A percentile compares a stretch with the other conserved stretches of the same genome.
Conservation (phyloP, 2,797 vertebrate species). For the Oryzias sinensis region DNA sequence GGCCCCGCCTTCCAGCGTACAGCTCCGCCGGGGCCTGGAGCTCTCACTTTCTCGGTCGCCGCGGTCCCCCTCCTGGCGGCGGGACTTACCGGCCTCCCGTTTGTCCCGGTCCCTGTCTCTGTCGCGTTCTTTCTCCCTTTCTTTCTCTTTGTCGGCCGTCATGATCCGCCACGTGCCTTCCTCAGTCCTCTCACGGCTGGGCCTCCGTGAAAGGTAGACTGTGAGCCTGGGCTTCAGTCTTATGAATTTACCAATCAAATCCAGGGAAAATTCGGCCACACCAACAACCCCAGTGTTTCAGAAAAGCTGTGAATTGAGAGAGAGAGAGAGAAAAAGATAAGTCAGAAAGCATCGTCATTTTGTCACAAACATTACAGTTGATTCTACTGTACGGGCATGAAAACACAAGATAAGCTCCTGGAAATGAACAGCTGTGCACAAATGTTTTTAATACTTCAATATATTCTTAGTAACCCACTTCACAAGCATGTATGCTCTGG, state of each 20-base stretch:
- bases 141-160: constrained; percentile 99
- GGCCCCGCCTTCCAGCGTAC: constrained; percentile 94
- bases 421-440: constrained; percentile 50
- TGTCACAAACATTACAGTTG: constrained; percentile 7
- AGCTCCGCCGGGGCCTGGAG: constrained; percentile 92
- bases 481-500: constrained; percentile 57
- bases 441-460: constrained; percentile 44
- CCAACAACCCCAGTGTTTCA: constrained; percentile 96
- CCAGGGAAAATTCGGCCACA: constrained; percentile 99
- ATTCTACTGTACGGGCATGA: constrained; percentile 20
- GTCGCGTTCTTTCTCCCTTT: constrained; percentile 92
- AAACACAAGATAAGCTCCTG: constrained; percentile 46
- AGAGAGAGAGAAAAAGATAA: constrained; percentile 28
- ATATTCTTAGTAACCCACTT: constrained; percentile 53
- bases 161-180: constrained; percentile 99
- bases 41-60: constrained; percentile 88
- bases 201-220: constrained; percentile 99
- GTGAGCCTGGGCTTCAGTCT: constrained; percentile 99
- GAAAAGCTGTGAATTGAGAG: constrained; percentile 77
- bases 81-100: constrained; percentile 84
- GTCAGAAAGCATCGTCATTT: constrained; percentile 9
- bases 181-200: constrained; percentile 99
- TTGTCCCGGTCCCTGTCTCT: constrained; percentile 92
- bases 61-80: constrained; percentile 85
- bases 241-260: constrained; percentile 99